phyloP scores from a whole-genome alignment of 2,113 vertebrate genomes.

The Anhinga rufa region DNA sequence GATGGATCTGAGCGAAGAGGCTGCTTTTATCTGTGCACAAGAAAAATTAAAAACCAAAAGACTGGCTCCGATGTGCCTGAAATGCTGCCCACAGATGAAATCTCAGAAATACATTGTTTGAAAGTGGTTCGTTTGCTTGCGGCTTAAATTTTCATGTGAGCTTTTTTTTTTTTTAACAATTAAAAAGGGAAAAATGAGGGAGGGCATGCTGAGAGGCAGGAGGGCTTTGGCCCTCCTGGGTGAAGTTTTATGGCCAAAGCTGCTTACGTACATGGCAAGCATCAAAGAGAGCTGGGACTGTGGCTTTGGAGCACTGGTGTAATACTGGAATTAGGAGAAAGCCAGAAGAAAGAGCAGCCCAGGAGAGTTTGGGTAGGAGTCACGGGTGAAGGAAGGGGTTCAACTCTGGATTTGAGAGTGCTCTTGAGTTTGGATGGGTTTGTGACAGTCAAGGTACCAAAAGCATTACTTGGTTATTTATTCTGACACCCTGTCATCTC shows the following conservation, averaged over 20 bases:
- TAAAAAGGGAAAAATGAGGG: neutral
- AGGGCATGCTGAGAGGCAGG: neutral
- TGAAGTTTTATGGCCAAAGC: neutral
- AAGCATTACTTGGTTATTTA: neutral
- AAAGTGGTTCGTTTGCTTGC: neutral
- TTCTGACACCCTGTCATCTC: neutral
- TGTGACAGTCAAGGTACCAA: neutral
- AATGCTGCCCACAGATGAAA: neutral
- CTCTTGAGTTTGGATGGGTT: neutral
- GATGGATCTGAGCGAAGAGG: neutral
- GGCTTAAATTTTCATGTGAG: neutral
- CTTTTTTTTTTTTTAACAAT: neutral
- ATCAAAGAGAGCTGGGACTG: neutral
- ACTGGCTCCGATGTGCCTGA: neutral
- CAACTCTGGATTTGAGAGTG: neutral
- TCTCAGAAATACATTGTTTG: neutral
- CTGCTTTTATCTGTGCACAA: neutral
- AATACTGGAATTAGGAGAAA: neutral
- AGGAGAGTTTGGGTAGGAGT: neutral
- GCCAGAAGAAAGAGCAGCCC: neutral
- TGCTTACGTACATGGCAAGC: accelerated
- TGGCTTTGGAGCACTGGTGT: neutral
- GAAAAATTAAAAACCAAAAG: neutral
- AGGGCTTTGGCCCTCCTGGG: neutral
- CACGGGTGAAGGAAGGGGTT: neutral